Evolutionary conservation across 2,113 vertebrate species (phyloP).

Genomic region (Strigops habroptila): DNA sequence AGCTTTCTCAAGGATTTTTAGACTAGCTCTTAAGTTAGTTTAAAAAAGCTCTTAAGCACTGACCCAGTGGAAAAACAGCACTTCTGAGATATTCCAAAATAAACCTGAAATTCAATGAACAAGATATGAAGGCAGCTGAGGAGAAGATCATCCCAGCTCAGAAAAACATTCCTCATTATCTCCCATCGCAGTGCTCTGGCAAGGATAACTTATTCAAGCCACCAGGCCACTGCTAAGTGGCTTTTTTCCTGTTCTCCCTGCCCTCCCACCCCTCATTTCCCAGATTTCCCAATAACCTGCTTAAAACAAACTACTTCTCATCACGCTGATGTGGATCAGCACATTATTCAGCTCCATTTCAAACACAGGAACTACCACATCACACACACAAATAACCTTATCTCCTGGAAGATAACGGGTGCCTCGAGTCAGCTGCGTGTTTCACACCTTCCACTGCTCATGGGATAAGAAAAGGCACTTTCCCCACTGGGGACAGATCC

Average conservation of each 20-base stretch:
- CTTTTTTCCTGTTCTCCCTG: neutral
- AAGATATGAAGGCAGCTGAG: neutral
- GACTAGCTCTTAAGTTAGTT: neutral
- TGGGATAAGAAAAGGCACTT: neutral
- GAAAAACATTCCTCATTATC: neutral
- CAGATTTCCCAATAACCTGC: neutral
- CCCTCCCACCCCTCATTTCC: neutral
- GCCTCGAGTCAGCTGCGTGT: neutral
- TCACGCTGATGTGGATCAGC: neutral
- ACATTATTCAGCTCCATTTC: neutral
- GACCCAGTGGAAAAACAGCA: neutral
- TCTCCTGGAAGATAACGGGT: neutral
- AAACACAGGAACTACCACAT: neutral
- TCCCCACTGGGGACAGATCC: fast-evolving
- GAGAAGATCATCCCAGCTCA: neutral
- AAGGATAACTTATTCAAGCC: neutral
- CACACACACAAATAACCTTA: neutral
- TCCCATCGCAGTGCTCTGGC: neutral
- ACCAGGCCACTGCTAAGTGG: neutral
- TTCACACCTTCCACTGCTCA: neutral
- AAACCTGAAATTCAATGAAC: neutral
- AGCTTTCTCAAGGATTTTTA: neutral
- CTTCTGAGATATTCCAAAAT: constrained; percentile 9
- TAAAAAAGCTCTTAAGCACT: neutral
- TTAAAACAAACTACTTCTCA: neutral